A percentile compares a stretch with the other conserved stretches of the same genome.
These are phyloP conservation scores for Phenganax subtilis DNA, from an alignment of 92 coral and sea anemone genomes.

Conservation along the genomic window DNA sequence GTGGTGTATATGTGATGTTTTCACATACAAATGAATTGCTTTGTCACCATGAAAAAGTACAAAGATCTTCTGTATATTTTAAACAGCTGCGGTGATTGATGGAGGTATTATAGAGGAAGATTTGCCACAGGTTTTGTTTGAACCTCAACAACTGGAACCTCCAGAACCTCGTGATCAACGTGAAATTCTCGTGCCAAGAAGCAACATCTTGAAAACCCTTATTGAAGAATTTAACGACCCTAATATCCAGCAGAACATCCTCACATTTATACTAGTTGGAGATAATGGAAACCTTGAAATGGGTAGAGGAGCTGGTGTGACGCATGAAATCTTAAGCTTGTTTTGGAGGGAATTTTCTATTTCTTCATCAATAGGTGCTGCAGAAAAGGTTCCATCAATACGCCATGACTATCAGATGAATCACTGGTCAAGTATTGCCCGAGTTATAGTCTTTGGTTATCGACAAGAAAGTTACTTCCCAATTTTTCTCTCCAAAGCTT, in stretches of 20 bases:
- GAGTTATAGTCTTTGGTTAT: conserved; percentile 35
- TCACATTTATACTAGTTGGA: neutral
- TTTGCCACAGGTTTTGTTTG: no score
- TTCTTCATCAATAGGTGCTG: neutral
- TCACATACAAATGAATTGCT: no score
- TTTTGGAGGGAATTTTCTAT: neutral
- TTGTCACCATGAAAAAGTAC: no score
- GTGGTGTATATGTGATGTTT: no score
- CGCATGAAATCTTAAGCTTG: neutral
- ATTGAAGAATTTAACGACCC: neutral
- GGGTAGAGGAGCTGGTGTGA: neutral
- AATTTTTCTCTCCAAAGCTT: conserved; percentile 16
- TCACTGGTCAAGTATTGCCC: conserved; percentile 37
- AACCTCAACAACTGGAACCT: no score
- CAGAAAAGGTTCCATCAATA: conserved; percentile 21
- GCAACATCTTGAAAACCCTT: neutral
- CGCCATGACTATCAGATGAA: conserved; percentile 39
- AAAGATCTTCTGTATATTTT: no score
- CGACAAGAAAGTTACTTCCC: conserved; percentile 3
- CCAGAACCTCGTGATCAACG: neutral
- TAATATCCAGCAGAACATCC: neutral
- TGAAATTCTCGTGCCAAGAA: neutral
- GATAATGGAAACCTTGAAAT: neutral
- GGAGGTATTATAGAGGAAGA: no score
- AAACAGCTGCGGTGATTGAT: no score